Evolutionary conservation across 2,888 invertebrate species (phyloP).

Genomic region (Standfussiana lucernea): DNA sequence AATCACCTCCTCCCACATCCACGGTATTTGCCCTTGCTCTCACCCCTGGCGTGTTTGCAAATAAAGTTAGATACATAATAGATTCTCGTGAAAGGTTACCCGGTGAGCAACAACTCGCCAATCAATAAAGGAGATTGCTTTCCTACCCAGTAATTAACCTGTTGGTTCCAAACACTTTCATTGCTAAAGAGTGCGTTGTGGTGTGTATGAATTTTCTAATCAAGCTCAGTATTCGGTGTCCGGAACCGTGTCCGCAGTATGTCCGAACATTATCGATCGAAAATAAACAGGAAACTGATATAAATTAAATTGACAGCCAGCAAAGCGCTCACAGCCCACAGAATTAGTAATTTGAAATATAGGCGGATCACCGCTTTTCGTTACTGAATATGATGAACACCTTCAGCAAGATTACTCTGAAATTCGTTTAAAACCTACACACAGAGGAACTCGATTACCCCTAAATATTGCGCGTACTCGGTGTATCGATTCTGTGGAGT

Average conservation of each 20-base stretch:
- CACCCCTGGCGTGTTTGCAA: constrained; percentile 10
- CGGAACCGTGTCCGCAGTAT: not conserved
- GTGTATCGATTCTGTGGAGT: constrained; percentile 6
- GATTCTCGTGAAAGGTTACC: constrained; percentile 14
- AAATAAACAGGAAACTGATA: not conserved
- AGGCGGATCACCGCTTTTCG: not conserved
- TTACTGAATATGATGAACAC: not conserved
- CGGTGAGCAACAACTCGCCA: constrained; percentile 12
- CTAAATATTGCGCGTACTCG: not conserved
- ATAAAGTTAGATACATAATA: constrained; percentile 28
- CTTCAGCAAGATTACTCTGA: not conserved
- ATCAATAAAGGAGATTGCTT: constrained; percentile 28
- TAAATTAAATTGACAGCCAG: not conserved
- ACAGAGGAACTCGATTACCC: not conserved
- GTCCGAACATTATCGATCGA: not conserved
- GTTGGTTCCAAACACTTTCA: constrained; percentile 1
- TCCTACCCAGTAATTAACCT: not conserved
- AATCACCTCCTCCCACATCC: not conserved
- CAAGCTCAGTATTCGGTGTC: not conserved
- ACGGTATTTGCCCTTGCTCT: not conserved
- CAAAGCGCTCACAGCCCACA: not conserved
- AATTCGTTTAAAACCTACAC: constrained; percentile 7
- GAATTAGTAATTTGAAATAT: not conserved
- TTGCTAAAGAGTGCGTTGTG: not conserved
- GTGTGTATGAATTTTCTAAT: not conserved